Evolutionary conservation across 2,888 invertebrate genomes (phyloP).

Genomic region (Nephrotoma appendiculata): DNA sequence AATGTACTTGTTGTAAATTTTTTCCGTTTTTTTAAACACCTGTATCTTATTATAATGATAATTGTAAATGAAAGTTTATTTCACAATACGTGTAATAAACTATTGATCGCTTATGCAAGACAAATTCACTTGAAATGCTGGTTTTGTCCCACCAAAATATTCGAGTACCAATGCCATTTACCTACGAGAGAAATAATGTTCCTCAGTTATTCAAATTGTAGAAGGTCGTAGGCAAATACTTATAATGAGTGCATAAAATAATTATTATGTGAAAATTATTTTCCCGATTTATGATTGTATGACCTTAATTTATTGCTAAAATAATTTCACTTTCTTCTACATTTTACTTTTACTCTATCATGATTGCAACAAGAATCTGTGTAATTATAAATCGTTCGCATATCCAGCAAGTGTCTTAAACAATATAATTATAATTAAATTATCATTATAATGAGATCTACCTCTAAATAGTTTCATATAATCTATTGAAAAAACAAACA

Average conservation of each 20-base stretch:
- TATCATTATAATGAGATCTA: background rate
- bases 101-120: background rate
- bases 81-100: background rate
- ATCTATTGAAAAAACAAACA: background rate
- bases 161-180: background rate
- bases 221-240: background rate
- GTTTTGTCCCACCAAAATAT: too few species aligned
- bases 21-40: background rate
- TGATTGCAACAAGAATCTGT: background rate
- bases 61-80: background rate
- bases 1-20: background rate
- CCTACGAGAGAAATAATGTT: background rate
- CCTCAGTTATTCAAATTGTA: background rate
- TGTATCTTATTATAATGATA: background rate
- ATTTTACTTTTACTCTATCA: background rate
- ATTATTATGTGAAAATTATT: too few species aligned
- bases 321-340: background rate
- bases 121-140: background rate
- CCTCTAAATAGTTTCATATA: background rate
- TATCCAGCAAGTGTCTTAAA: background rate
- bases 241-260: background rate
- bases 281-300: background rate
- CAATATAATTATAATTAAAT: background rate
- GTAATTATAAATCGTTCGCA: background rate
- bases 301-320: background rate